A percentile compares a stretch with the other conserved stretches of the same genome.
Evolutionary conservation across 2,113 vertebrate genomes (phyloP).

Genomic region (Abramis brama): DNA sequence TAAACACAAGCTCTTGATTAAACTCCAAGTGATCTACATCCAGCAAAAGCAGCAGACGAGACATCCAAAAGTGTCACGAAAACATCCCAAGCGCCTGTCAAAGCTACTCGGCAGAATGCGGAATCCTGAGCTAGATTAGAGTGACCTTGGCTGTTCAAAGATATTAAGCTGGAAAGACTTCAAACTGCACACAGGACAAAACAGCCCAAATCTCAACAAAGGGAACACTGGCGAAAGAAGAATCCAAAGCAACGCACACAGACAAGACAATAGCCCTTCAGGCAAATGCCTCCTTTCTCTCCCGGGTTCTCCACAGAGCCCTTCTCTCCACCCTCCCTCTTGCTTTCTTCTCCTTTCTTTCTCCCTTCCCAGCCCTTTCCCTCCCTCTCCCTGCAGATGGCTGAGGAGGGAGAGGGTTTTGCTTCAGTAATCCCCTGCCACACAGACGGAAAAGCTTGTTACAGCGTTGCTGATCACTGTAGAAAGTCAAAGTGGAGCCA

Average conservation of each 20-base stretch:
- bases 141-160: slow-evolving; percentile 64
- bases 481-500: slow-evolving; percentile 81
- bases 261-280: slow-evolving; percentile 76
- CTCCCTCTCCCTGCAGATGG: slow-evolving; percentile 69
- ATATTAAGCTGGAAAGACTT: slow-evolving; percentile 61
- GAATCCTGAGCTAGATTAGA: slow-evolving; percentile 62
- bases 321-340: slow-evolving; percentile 40
- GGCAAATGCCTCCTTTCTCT: slow-evolving; percentile 63
- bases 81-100: slow-evolving; percentile 28
- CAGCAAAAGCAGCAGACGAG: slow-evolving; percentile 1
- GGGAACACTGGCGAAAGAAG: slow-evolving; percentile 72
- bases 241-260: slow-evolving; percentile 73
- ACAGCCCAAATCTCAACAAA: slow-evolving; percentile 75
- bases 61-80: slow-evolving; percentile 7
- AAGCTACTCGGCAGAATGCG: slow-evolving; percentile 15
- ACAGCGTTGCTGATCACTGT: slow-evolving; percentile 79
- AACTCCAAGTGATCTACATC: slow-evolving; percentile 19
- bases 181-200: slow-evolving; percentile 63
- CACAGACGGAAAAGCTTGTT: slow-evolving; percentile 81
- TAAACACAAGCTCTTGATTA: slow-evolving; percentile 14
- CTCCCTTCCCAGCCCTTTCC: slow-evolving; percentile 35
- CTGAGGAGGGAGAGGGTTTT: slow-evolving; percentile 69
- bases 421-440: slow-evolving; percentile 77
- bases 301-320: slow-evolving; percentile 52
- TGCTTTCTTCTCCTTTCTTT: slow-evolving; percentile 24